phyloP scores from a whole-genome alignment of 2,797 vertebrate genomes.

The Rachycentron canadum region DNA sequence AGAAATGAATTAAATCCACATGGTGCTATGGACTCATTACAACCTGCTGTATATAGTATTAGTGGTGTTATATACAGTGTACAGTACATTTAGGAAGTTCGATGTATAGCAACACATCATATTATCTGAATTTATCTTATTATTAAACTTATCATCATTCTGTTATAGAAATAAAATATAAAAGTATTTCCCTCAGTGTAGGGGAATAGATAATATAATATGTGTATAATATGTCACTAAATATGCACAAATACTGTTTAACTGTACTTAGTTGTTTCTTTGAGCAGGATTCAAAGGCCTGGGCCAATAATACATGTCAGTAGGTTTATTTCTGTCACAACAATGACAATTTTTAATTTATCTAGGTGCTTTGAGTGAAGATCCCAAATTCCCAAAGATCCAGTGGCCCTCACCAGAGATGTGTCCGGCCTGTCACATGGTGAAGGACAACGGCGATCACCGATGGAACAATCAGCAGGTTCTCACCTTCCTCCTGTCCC shows the following conservation, averaged over 20 bases:
- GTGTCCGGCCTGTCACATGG: conserved; percentile 88
- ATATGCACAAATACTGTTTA: not conserved
- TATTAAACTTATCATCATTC: not conserved
- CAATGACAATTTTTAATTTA: too few relatives aligned
- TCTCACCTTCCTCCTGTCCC: conserved; percentile 85
- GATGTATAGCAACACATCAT: not conserved
- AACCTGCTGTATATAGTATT: not conserved
- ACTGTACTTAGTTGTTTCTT: not conserved
- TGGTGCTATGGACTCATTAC: not conserved
- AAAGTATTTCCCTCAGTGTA: not conserved
- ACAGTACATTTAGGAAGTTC: not conserved
- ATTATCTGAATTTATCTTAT: not conserved
- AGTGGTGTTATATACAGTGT: not conserved
- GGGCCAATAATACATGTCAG: not conserved
- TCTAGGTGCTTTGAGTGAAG: conserved; percentile 89
- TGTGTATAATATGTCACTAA: not conserved
- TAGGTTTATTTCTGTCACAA: not conserved
- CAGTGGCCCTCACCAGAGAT: conserved; percentile 91
- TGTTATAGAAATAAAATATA: not conserved
- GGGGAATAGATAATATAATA: too few relatives aligned
- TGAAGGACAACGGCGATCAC: conserved; percentile 76
- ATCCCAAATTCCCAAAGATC: conserved; percentile 93
- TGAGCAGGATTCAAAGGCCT: not conserved
- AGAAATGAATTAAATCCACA: not conserved
- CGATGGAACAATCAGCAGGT: conserved; percentile 83